phyloP scores from a whole-genome alignment of 2,113 vertebrate genomes.

The Albula goreensis region DNA sequence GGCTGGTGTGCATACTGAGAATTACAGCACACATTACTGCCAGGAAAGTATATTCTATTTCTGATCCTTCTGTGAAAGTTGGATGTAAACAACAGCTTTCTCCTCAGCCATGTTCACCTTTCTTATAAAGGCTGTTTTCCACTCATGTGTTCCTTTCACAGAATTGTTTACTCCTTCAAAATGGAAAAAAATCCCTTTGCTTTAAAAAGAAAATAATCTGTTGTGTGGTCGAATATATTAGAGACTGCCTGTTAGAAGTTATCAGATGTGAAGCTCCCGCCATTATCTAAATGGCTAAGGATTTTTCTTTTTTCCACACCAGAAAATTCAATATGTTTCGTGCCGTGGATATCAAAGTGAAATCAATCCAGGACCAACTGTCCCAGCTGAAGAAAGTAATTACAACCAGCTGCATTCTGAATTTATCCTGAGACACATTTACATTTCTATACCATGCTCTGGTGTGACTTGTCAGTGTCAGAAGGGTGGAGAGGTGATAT shows the following conservation, averaged over 20 bases:
- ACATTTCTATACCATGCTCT: neutral
- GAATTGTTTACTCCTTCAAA: neutral
- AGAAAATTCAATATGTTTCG: neutral
- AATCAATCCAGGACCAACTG: neutral
- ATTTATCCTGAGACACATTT: neutral
- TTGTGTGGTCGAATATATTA: neutral
- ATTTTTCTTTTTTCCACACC: neutral
- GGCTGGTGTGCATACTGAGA: neutral
- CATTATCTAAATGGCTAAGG: neutral
- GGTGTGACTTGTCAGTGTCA: neutral
- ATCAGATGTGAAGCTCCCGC: neutral
- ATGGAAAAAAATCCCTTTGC: neutral
- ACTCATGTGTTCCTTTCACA: neutral
- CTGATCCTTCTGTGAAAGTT: neutral
- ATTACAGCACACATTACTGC: neutral
- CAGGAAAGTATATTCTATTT: neutral
- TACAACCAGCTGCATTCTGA: neutral
- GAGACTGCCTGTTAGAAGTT: neutral
- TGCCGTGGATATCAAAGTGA: neutral
- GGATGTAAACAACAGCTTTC: neutral
- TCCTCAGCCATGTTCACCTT: neutral
- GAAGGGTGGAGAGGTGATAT: neutral
- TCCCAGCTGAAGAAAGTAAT: neutral
- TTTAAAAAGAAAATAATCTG: neutral
- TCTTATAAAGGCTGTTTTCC: neutral